Conservation (phyloP, 2,797 vertebrate species). For the Gymnodraco acuticeps region DNA sequence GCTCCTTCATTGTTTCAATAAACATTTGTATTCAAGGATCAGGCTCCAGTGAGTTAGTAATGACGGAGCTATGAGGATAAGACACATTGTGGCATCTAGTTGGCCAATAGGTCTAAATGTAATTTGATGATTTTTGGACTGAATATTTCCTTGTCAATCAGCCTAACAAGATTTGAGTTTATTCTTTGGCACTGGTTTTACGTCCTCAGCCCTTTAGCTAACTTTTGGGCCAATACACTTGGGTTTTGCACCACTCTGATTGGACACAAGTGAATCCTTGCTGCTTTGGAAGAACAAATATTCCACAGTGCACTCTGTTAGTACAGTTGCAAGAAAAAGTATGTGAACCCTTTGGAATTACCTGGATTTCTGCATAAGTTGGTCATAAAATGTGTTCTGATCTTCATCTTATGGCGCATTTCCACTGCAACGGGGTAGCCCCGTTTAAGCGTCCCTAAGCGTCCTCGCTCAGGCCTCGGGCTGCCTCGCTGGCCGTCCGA, state of each 20-base stretch:
- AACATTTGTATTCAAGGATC: no score
- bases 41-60: no score
- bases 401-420: no score
- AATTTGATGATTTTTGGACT: not conserved
- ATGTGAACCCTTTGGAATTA: no score
- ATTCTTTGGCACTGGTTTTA: slow-evolving; percentile 1
- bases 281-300: slow-evolving; percentile 41
- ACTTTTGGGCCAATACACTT: not conserved
- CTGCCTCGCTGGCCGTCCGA: no score
- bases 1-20: no score
- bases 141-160: not conserved
- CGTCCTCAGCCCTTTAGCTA: slow-evolving; percentile 1
- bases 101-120: not conserved
- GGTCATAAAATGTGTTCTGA: no score
- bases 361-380: no score
- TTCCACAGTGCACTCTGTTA: slow-evolving; percentile 50
- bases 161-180: not conserved
- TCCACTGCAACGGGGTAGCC: no score
- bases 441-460: no score
- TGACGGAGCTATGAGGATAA: no score
- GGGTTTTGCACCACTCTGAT: slow-evolving; percentile 19
- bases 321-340: slow-evolving; percentile 10
- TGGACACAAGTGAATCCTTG: slow-evolving; percentile 40
- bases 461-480: no score
- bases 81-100: not conserved